Conservation (phyloP, 2,113 vertebrate species). For the Channa maculata region DNA sequence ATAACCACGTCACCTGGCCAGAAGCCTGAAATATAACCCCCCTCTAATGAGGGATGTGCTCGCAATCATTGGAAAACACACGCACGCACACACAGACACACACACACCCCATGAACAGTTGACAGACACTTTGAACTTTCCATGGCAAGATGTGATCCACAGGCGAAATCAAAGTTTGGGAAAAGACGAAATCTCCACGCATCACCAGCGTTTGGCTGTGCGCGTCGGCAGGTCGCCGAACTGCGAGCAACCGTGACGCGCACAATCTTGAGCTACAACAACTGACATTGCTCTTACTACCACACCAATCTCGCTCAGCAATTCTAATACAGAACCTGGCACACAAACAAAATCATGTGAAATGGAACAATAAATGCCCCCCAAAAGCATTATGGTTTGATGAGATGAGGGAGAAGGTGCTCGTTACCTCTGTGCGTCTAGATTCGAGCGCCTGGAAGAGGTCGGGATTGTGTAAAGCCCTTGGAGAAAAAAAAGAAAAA, state of each 20-base stretch:
- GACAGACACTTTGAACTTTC: constrained; percentile 28
- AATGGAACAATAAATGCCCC: constrained; percentile 9
- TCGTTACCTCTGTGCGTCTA: constrained; percentile 74
- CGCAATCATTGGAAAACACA: constrained; percentile 1
- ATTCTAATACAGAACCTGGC: not conserved
- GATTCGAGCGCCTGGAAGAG: constrained; percentile 59
- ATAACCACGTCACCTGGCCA: constrained; percentile 65
- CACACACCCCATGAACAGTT: not conserved
- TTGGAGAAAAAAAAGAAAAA: constrained; percentile 36
- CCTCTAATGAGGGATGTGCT: not conserved
- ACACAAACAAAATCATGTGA: not conserved
- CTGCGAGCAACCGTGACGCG: constrained; percentile 70
- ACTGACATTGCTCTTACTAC: constrained; percentile 20
- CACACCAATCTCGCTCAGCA: constrained; percentile 9
- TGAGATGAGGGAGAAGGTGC: constrained; percentile 46
- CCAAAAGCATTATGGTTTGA: constrained; percentile 13
- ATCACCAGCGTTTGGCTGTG: constrained; percentile 57
- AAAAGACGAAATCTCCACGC: constrained; percentile 52
- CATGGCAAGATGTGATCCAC: constrained; percentile 32
- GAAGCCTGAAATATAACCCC: constrained; percentile 13
- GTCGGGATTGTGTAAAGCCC: constrained; percentile 65
- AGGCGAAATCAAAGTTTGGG: constrained; percentile 66
- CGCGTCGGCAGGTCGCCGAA: constrained; percentile 65
- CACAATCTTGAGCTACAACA: constrained; percentile 49
- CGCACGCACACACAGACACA: not conserved